phyloP scores from a whole-genome alignment of 1,140 invertebrate species.

The Acromyrmex charruanus region DNA sequence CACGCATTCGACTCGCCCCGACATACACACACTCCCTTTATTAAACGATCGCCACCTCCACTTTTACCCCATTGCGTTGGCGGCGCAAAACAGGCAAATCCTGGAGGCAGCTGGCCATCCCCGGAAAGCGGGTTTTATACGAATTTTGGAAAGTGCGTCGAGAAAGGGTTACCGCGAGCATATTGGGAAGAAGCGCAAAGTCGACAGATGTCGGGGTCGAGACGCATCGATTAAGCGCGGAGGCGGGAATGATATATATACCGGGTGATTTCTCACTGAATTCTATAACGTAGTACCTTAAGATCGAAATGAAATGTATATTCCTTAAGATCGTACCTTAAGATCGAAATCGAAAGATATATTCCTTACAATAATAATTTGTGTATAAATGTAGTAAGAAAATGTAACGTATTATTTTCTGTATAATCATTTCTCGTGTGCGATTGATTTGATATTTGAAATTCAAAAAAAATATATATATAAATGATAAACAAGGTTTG shows the following conservation, averaged over 20 bases:
- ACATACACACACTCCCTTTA: constrained; percentile 23
- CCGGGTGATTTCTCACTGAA: constrained; percentile 25
- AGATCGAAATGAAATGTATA: background rate
- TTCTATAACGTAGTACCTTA: background rate
- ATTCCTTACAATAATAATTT: background rate
- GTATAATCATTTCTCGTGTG: background rate
- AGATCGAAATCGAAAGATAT: background rate
- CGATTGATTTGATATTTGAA: background rate
- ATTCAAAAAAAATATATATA: background rate
- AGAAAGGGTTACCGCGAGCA: constrained; percentile 64
- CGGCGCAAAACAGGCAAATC: constrained; percentile 58
- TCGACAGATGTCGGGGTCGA: constrained; percentile 71
- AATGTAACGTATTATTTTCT: background rate
- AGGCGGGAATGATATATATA: constrained; percentile 10
- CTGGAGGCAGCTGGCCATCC: constrained; percentile 57
- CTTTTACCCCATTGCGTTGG: background rate
- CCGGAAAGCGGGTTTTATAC: constrained; percentile 58
- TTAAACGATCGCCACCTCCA: constrained; percentile 1
- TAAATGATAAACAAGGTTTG: background rate
- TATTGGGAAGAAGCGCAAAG: constrained; percentile 29
- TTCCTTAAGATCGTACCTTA: background rate
- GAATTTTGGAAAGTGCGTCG: constrained; percentile 55
- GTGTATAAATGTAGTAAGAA: background rate
- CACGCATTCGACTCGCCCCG: no score
- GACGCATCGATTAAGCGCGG: constrained; percentile 61